These are phyloP conservation scores for Phrynosoma blainvillii DNA, from an alignment of 2,113 vertebrate genomes.

Conservation along the genomic window DNA sequence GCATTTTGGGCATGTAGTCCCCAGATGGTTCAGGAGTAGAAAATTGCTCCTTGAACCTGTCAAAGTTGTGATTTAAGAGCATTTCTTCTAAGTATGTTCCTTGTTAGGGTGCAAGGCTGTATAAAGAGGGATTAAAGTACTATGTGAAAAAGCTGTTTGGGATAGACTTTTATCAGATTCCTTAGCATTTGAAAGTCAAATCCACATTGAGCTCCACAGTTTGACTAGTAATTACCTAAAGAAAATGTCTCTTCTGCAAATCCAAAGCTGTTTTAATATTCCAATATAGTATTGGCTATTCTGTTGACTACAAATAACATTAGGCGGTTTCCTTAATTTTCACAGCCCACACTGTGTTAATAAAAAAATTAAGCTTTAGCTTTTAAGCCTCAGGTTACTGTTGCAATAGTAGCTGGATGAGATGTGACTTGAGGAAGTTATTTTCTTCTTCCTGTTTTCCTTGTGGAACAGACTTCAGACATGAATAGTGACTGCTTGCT, in stretches of 20 bases:
- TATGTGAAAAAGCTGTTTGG: not conserved
- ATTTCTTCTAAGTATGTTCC: not conserved
- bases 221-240: constrained; percentile 7
- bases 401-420: constrained; percentile 4
- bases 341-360: not conserved
- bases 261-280: not conserved
- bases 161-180: not conserved
- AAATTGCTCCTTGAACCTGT: too few species aligned
- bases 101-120: not conserved
- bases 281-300: not conserved
- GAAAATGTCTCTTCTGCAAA: not conserved
- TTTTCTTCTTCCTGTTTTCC: not conserved
- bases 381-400: not conserved
- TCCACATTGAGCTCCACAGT: not conserved
- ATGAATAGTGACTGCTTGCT: not conserved
- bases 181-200: constrained; percentile 14
- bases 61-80: not conserved
- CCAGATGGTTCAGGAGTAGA: not conserved
- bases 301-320: not conserved
- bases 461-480: not conserved
- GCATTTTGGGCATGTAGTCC: not conserved
- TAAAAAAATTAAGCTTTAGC: not conserved
- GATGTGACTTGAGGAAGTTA: not conserved
- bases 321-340: not conserved
- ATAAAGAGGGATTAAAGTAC: not conserved